Evolutionary conservation across 2,888 invertebrate genomes (phyloP).

Genomic region (Rhamphomyia laevipes): DNA sequence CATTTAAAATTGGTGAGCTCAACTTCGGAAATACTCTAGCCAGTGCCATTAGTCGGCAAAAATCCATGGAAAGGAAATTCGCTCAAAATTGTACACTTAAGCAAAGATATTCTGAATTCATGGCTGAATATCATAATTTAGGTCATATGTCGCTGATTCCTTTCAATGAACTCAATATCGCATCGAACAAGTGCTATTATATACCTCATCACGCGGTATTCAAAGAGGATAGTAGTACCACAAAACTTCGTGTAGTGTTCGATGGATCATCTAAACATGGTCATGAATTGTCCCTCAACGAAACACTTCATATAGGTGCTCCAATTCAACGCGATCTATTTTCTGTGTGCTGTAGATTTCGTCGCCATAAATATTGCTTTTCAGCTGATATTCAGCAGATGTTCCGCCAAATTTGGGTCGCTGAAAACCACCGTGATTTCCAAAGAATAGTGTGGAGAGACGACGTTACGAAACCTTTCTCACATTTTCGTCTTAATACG

Average conservation of each 20-base stretch:
- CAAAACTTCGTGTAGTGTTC: slow-evolving; percentile 13
- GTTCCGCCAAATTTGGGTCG: slow-evolving; percentile 9
- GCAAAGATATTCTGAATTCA: slow-evolving; percentile 10
- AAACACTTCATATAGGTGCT: slow-evolving; percentile 6
- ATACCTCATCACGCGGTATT: slow-evolving; percentile 15
- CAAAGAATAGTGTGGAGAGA: slow-evolving; percentile 13
- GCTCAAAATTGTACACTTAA: slow-evolving; percentile 1
- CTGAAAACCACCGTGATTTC: slow-evolving; percentile 6
- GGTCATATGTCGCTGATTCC: slow-evolving; percentile 12
- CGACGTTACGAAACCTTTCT: slow-evolving; percentile 3
- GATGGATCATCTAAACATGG: slow-evolving; percentile 6
- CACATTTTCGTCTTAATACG: slow-evolving; percentile 13
- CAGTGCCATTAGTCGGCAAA: slow-evolving; percentile 7
- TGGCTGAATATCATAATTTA: slow-evolving; percentile 12
- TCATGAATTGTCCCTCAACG: slow-evolving; percentile 6
- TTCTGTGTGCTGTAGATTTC: neutral
- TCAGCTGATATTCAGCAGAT: slow-evolving; percentile 12
- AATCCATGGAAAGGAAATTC: slow-evolving; percentile 10
- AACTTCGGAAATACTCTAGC: slow-evolving; percentile 6
- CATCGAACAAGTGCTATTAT: slow-evolving; percentile 5
- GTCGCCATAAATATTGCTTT: slow-evolving; percentile 8
- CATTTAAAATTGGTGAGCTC: slow-evolving; percentile 6
- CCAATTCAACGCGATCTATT: slow-evolving; percentile 9
- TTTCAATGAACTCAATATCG: slow-evolving; percentile 3
- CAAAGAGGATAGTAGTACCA: slow-evolving; percentile 11